Base-by-base conservation (phyloP, 2,888 invertebrate species). In the Ectemnius lituratus region DNA sequence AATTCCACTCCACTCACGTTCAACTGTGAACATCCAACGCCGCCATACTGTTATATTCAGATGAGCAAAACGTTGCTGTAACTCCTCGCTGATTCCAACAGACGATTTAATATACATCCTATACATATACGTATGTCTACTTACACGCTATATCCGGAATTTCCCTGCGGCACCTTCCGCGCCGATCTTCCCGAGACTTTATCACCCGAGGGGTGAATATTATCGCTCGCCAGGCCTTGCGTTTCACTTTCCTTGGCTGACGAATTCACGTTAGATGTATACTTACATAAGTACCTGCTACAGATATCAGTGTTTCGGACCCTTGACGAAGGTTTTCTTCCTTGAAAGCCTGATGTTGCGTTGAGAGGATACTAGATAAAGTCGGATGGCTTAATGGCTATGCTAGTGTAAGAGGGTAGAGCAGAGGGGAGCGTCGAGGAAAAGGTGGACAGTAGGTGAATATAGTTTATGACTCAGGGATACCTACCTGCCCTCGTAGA, bases 351-450 rank as follows among this genome's bases (percentile, higher is more conserved):
- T 28, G 62, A 14, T 45, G 64, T 59, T 23, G 56, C 71, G 75
- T 37, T 46, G 62, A 66, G 66, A 73, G 61, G 70, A 71, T 68
- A 70, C 59, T 46, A 13, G 56, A 67, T 63, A 64, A 57, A 68
- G 56, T 68, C 62, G 73, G 67, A 60, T 60, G 62, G 60, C 63
- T 37, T 65, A 56, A 49, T 67, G 68, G 58, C 62, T 58, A 23
- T 20, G 67, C 65, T 70, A 68, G 79, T 65, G 73, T 67, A 66
- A 75, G 73, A 79, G 69, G 80, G 80, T 60, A 63, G 68, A 27
- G 59, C 8, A 75, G 73, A 79, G 69, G 80, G 80, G 63, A 63
- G 68, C 45, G 59, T 5, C 13, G 47, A 2, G 56, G 56, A 58
- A 70, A 37, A 37, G 59, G 59, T 28, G 49, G 63, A 58, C 37